Percentiles rank a stretch among this genome's conserved stretches.
Conservation (phyloP, 2,888 invertebrate species). For the Pyrochroa serraticornis region DNA sequence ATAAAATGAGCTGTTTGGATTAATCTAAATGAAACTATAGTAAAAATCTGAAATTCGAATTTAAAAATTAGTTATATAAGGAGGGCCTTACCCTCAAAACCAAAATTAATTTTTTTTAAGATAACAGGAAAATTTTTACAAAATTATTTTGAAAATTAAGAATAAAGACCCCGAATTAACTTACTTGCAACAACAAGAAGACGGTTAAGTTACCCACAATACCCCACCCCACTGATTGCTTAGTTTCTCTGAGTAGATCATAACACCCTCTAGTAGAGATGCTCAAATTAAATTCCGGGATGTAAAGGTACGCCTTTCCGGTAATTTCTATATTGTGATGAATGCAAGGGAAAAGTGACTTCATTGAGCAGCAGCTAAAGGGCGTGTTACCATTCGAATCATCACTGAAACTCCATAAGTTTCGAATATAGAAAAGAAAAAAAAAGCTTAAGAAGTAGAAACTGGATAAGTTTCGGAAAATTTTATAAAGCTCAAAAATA, state of each 20-base stretch:
- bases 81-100: no score
- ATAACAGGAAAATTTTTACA: no score
- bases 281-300: constrained; percentile 57
- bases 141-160: constrained; percentile 1
- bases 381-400: constrained; percentile 61
- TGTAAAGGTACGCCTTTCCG: constrained; percentile 64
- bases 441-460: no score
- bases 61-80: no score
- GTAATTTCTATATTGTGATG: constrained; percentile 63
- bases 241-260: constrained; percentile 44
- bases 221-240: constrained; percentile 48
- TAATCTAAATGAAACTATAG: constrained; percentile 43
- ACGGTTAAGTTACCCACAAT: constrained; percentile 48
- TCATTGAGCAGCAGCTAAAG: constrained; percentile 68
- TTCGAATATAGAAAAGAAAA: constrained; percentile 2
- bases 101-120: no score
- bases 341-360: constrained; percentile 63
- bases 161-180: background rate
- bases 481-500: no score
- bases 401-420: constrained; percentile 12
- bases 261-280: constrained; percentile 54
- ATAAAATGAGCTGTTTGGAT: constrained; percentile 53
- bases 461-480: no score
- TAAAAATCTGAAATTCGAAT: background rate
- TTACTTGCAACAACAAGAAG: constrained; percentile 45